Base-by-base conservation (phyloP, 1,140 invertebrate genomes). In the Cotesia glomerata region DNA sequence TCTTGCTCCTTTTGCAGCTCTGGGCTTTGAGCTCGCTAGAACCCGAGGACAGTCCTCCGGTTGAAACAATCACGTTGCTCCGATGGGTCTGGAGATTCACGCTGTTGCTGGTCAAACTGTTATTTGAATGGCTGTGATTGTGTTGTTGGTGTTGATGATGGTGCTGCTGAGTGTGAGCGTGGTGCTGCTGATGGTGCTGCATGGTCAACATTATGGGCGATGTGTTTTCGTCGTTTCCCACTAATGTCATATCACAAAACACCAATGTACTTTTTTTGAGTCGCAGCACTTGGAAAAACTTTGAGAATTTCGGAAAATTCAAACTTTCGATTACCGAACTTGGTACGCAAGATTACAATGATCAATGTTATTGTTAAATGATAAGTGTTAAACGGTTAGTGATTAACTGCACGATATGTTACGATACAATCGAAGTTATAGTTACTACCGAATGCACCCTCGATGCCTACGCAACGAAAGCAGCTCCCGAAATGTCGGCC, bases 401-500 rank as follows among this genome's bases (percentile, higher is more conserved):
- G 1, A 26, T 26, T 26, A 26, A 26, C 26, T 26, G 2, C 26
- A 26, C 26, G 26, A 26, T 26, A 26, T 26, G 26, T 26, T 26
- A 26, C 26, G 26, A 26, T 26, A 26, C 26, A 5, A 56, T n/a
- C 54, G 18, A 56, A 56, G 39, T 45, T 9, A 7, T 45, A 11
- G 39, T 0, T 45, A 11, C 26, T 26, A 26, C 26, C 26, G 63
- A 66, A 63, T 59, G 58, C 67, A 82, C 80, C 77, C 80, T 79
- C 78, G 78, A 81, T 80, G 80, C 70, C 77, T 67, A 76, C 77
- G 71, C 77, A 74, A 80, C 83, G 81, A 75, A 79, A 72, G 77
- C 80, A 78, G 84, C 86, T 88, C 81, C 86, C 86, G 86, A 87
- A 88, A 88, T 88, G 86, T 76, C 82, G 71, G 71, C 74, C 75